phyloP scores from a whole-genome alignment of 1,140 invertebrate species.

The Drosophila obscura region DNA sequence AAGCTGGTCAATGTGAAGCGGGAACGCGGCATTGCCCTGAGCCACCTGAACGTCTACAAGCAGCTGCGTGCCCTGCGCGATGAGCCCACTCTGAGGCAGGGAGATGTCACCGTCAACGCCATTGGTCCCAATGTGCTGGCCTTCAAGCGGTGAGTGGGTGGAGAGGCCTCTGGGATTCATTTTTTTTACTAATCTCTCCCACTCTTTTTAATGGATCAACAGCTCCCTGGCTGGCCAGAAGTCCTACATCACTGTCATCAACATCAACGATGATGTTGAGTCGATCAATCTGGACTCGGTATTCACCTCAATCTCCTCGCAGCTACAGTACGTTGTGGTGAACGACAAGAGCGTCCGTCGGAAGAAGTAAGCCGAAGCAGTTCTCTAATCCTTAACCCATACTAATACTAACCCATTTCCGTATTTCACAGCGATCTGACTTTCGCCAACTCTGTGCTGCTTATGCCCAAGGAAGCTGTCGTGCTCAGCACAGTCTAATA shows the following conservation, averaged over 20 bases:
- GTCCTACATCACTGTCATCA: slow-evolving; percentile 68
- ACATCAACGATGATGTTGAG: slow-evolving; percentile 70
- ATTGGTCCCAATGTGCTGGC: slow-evolving; percentile 83
- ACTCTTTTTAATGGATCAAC: background rate
- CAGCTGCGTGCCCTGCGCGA: slow-evolving; percentile 66
- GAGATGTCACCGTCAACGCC: slow-evolving; percentile 71
- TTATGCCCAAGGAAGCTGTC: slow-evolving; percentile 78
- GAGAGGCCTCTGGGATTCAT: fast-evolving
- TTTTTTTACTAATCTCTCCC: fast-evolving
- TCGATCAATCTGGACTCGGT: slow-evolving; percentile 61
- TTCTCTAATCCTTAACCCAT: too few species aligned
- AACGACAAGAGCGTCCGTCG: slow-evolving; percentile 69
- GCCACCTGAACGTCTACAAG: slow-evolving; percentile 81
- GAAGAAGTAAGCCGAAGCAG: slow-evolving; percentile 60
- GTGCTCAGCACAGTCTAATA: slow-evolving; percentile 64
- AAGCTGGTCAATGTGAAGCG: slow-evolving; percentile 84
- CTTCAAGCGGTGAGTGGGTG: slow-evolving; percentile 83
- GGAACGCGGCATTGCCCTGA: slow-evolving; percentile 76
- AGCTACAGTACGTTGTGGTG: slow-evolving; percentile 69
- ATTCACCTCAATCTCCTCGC: slow-evolving; percentile 48
- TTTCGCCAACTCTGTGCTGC: slow-evolving; percentile 58
- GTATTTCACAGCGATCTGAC: slow-evolving; percentile 55
- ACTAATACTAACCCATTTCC: background rate
- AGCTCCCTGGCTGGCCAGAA: slow-evolving; percentile 58
- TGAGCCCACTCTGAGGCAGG: slow-evolving; percentile 78